Conservation (phyloP, 2,797 vertebrate species). For the Gymnoscopelus braueri region DNA sequence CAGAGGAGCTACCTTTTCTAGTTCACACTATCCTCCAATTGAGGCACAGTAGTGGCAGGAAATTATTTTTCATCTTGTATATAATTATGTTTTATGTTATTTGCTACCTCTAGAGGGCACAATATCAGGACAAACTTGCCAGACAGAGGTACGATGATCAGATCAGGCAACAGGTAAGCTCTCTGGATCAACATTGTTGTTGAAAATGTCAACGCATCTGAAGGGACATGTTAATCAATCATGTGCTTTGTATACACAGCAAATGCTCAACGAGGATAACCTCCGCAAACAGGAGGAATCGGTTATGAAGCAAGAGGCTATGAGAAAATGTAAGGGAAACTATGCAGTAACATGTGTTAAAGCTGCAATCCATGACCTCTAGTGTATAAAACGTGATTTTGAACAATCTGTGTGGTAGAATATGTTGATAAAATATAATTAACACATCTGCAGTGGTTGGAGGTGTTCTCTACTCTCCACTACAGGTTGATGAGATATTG, state of each 20-base stretch:
- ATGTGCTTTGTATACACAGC: constrained; percentile 72
- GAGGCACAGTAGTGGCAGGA: too few relatives aligned
- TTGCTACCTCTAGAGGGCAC: constrained; percentile 85
- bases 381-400: too few relatives aligned
- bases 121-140: constrained; percentile 95
- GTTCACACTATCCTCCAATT: too few relatives aligned
- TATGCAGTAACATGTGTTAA: neutral
- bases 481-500: too few relatives aligned
- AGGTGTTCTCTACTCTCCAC: too few relatives aligned
- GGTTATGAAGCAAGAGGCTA: constrained; percentile 96
- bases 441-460: too few relatives aligned
- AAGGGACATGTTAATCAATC: too few relatives aligned
- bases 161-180: constrained; percentile 90
- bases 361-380: neutral
- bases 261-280: constrained; percentile 93
- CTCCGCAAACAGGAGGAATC: constrained; percentile 96
- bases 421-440: too few relatives aligned
- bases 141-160: constrained; percentile 96
- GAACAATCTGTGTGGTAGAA: too few relatives aligned
- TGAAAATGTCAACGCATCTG: neutral
- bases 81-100: constrained; percentile 1
- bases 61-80: too few relatives aligned
- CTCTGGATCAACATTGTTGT: too few relatives aligned
- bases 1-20: too few relatives aligned
- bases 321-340: constrained; percentile 86